Base-by-base conservation (phyloP, 2,113 vertebrate species). In the Morphnarchus princeps region DNA sequence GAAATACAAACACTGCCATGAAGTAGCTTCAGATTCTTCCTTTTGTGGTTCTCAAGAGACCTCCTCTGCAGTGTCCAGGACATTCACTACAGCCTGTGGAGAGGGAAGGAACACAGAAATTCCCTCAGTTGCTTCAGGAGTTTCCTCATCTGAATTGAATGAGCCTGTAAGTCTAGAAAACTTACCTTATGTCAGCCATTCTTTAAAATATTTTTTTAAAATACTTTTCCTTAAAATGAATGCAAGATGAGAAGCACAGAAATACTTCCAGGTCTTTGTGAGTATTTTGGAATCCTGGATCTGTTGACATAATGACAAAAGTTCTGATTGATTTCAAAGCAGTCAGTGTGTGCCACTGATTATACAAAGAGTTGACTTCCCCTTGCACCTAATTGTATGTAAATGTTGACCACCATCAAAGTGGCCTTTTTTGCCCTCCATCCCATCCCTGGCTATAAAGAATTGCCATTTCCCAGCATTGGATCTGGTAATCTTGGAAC, bases 131-230 rank as follows among this genome's bases (percentile, higher is more conserved):
- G 32, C 89, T 52, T 62, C 90, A 50, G 89, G 50, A 89, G 6
- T 50, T 69, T 57, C 47, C 12, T 77, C 70, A 9, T 32, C 96
- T 63, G 87, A 57, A 47, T 7, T 36, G 22, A 86, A 90, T 26
- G 82, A 96, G 22, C 49, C 58, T 11, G 98, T 98, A 93, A 96
- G 98, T 97, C 81, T 61, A 45, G 26, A n/a, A 89, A 59, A 47
- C 58, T 22, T 20, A 34, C 29, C 10, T 76, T 31, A 13, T 1
- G 3, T 31, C 28, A 22, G 8, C 9, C 5, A 5, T 31, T 31
- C 25, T 79, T 57, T 15, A 45, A 77, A 52, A 25, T 45, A 24
- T 9, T 57, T 71, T 40, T 14, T 0, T 10, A 6, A 74, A 72
- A 4, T 34, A 8, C 3, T 50, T 73, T 55, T 20, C 16, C 42